phyloP scores from a whole-genome alignment of 2,888 invertebrate genomes.

The Caenorhabditis zanzibari region DNA sequence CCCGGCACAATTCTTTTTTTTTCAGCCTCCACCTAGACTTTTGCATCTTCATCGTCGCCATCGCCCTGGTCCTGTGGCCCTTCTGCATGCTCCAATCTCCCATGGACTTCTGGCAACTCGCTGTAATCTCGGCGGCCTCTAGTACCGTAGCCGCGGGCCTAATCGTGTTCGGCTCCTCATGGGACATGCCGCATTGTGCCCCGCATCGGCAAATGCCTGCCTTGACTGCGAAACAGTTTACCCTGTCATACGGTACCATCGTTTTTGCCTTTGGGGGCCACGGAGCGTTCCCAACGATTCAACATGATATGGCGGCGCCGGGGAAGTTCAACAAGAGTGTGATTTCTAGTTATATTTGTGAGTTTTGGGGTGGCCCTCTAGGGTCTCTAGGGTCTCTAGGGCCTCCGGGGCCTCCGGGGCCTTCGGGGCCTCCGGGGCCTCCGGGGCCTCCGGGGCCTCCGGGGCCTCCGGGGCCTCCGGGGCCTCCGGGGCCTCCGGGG shows the following conservation, averaged over 20 bases:
- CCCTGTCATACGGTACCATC: constrained; percentile 87
- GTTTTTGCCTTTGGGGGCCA: constrained; percentile 85
- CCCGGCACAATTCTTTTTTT: not conserved
- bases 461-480: too few species aligned
- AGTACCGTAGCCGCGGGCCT: constrained; percentile 63
- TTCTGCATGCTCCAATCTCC: constrained; percentile 70
- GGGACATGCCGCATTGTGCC: constrained; percentile 57
- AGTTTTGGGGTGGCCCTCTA: constrained; percentile 15
- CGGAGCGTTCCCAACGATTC: constrained; percentile 90
- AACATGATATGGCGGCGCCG: constrained; percentile 91
- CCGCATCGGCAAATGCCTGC: constrained; percentile 74
- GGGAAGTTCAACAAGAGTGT: constrained; percentile 69
- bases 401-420: too few species aligned
- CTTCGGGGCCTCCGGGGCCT: too few species aligned
- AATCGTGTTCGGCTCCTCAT: constrained; percentile 51
- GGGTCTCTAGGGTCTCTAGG: too few species aligned
- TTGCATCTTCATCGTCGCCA: constrained; percentile 69
- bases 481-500: too few species aligned
- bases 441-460: too few species aligned
- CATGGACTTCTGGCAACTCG: constrained; percentile 73
- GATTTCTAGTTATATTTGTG: constrained; percentile 66
- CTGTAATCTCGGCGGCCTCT: constrained; percentile 57
- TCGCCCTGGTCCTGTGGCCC: constrained; percentile 68
- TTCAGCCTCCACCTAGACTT: constrained; percentile 63
- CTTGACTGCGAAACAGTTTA: constrained; percentile 87